Conservation (phyloP, 2,113 vertebrate genomes). For the Balaenoptera acutorostrata region DNA sequence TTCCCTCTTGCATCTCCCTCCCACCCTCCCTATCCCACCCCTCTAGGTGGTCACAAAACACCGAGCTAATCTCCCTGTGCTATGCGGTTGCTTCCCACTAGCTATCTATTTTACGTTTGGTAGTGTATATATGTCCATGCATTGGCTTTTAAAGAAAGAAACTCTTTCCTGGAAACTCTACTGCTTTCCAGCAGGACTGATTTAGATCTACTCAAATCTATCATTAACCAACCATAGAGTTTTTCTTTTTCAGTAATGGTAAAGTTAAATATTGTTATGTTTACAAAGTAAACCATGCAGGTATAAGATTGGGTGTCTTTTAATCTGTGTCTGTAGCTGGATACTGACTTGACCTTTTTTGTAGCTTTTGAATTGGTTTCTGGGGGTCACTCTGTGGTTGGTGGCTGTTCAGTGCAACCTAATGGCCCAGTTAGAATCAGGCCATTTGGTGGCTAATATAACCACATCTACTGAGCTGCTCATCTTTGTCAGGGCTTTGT, state of each 20-base stretch:
- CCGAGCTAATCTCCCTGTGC: too few relatives aligned
- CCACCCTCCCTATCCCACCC: too few relatives aligned
- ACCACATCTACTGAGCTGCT: neutral
- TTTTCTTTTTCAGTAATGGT: neutral
- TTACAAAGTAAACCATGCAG: neutral
- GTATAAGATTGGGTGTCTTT: neutral
- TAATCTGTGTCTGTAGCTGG: too few relatives aligned
- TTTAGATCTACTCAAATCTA: neutral
- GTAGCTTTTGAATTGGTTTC: neutral
- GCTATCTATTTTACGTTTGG: too few relatives aligned
- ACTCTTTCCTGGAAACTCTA: neutral
- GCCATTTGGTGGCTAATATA: accelerated
- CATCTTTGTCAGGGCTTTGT: neutral
- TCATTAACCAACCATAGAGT: neutral
- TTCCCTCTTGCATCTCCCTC: too few relatives aligned
- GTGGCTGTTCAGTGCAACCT: accelerated
- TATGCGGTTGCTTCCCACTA: too few relatives aligned
- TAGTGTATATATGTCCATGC: too few relatives aligned
- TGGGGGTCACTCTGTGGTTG: neutral
- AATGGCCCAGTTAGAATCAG: neutral
- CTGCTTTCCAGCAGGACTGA: neutral
- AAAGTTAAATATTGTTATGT: neutral
- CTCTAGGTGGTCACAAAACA: too few relatives aligned
- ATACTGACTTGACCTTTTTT: neutral
- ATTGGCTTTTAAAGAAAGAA: neutral